phyloP scores from a whole-genome alignment of 2,888 invertebrate species.

The Caenorhabditis virilis region DNA sequence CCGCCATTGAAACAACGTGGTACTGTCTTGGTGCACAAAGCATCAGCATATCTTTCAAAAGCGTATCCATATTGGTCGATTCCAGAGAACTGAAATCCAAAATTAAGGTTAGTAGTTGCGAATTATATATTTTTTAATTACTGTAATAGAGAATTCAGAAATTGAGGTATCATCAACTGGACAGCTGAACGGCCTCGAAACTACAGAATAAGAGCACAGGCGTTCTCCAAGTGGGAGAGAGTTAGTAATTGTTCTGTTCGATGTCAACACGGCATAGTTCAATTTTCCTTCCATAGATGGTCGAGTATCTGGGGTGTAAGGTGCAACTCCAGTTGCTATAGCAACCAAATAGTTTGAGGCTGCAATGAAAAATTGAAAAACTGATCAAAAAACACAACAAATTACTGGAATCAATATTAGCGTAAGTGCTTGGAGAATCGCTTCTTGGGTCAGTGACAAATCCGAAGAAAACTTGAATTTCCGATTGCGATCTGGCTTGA shows the following conservation, averaged over 20 bases:
- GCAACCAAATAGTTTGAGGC: conserved; percentile 53
- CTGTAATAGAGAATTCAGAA: conserved; percentile 43
- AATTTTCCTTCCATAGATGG: conserved; percentile 51
- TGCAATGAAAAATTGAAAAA: conserved; percentile 15
- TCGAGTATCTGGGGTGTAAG: conserved; percentile 42
- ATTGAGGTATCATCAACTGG: conserved; percentile 33
- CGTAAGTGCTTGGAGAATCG: conserved; percentile 43
- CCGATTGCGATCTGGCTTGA: conserved; percentile 54
- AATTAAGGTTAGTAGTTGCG: no score
- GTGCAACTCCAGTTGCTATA: conserved; percentile 41
- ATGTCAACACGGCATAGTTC: conserved; percentile 51
- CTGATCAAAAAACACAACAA: no score
- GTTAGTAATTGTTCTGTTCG: conserved; percentile 38
- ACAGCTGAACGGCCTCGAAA: conserved; percentile 52
- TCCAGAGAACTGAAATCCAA: conserved; percentile 48
- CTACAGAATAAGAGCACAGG: conserved; percentile 36
- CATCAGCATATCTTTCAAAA: conserved; percentile 52
- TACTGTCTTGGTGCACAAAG: conserved; percentile 47
- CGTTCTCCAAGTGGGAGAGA: conserved; percentile 35
- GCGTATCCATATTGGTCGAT: conserved; percentile 62
- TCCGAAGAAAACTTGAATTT: conserved; percentile 57
- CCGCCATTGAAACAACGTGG: conserved; percentile 52
- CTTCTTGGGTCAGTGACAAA: conserved; percentile 50
- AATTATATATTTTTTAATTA: conserved; percentile 1
- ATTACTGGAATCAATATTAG: conserved; percentile 51